Base-by-base conservation (phyloP, 2,888 invertebrate species). In the Bellardia bayeri region DNA sequence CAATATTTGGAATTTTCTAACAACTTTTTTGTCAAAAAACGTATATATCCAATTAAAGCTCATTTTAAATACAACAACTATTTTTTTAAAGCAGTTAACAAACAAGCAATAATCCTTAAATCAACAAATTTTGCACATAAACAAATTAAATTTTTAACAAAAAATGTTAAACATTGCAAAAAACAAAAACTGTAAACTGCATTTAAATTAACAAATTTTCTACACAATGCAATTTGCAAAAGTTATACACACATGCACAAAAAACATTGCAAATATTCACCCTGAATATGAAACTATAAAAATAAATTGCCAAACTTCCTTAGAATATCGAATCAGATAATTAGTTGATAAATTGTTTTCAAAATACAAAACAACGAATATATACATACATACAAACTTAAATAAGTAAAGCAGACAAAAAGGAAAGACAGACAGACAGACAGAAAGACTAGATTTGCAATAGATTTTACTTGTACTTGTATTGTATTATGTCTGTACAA, bases 311-410 rank as follows among this genome's bases (percentile, higher is more conserved):
- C 74, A 85, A 87, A 87, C 87, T 87, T 87, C 87, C 87, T 85
- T 87, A 74, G 75, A 82, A 87, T 82, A 85, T 87, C 85, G 85
- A 87, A 85, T 85, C 85, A 87, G 87, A 87, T 87, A 87, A 87
- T 87, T 87, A 85, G 85, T 87, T 87, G 75, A 87, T 87, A 87
- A 87, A 87, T 87, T 87, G 85, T 87, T 87, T 85, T 75, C 45
- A 14, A 49, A 87, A 75, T 54, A 82, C 74, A 85, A 64, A 11
- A 49, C 76, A 76, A 42, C 61, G 37, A 37, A 37, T 37, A 69
- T 49, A 68, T 61, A 68, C 75, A 74, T n/a, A 64, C 30, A 11
- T 51, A 42, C 8, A 66, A 63, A 78, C 14, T 16, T 8, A 82
- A 49, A 37, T 37, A 74, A 56, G 23, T 45, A 14, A 13, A 42